Evolutionary conservation across 2,888 invertebrate genomes (phyloP).

Genomic region (Ischnura elegans): DNA sequence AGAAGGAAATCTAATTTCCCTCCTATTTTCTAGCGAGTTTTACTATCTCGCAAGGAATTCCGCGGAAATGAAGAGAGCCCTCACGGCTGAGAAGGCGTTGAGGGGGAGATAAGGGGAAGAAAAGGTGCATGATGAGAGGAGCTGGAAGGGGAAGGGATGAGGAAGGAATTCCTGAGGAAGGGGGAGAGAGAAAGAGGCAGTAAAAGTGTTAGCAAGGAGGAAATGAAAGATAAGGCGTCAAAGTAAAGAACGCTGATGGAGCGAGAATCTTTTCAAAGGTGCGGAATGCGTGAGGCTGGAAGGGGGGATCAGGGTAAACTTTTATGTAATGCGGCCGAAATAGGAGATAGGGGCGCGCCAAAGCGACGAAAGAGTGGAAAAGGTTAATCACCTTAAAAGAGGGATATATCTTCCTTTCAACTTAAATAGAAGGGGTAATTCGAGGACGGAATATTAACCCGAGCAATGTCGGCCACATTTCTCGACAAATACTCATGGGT

Average conservation of each 20-base stretch:
- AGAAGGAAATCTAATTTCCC: conserved; percentile 23
- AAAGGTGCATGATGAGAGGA: background rate
- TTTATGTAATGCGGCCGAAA: background rate
- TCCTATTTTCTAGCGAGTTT: background rate
- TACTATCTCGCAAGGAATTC: background rate
- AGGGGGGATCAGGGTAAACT: background rate
- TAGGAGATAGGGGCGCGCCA: background rate
- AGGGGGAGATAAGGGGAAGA: background rate
- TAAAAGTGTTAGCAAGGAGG: background rate
- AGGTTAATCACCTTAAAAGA: background rate
- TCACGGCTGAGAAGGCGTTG: background rate
- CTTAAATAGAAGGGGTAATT: background rate
- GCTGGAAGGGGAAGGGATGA: background rate
- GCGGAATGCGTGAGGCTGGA: background rate
- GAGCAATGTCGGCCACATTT: background rate
- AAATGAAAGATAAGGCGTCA: conserved; percentile 17
- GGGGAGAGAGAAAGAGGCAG: background rate
- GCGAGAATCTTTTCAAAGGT: background rate
- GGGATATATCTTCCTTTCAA: background rate
- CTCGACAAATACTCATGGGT: background rate
- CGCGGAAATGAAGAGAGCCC: conserved; percentile 18
- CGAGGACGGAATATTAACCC: background rate
- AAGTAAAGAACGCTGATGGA: background rate
- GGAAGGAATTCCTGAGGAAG: background rate
- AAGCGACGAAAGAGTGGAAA: background rate